phyloP scores from a whole-genome alignment of 2,113 vertebrate species.

The Sander vitreus region DNA sequence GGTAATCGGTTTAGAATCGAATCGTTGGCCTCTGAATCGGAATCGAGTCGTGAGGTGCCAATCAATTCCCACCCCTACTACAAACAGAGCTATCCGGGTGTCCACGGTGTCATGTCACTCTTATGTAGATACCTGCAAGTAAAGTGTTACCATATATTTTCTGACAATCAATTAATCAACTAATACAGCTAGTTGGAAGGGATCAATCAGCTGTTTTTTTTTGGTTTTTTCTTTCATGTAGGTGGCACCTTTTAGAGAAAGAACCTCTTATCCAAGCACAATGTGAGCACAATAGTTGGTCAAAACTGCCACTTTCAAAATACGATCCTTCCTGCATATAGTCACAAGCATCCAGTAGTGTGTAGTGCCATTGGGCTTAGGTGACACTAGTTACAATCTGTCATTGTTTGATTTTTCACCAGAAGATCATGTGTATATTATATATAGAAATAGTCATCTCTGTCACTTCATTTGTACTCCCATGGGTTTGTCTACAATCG shows the following conservation, averaged over 20 bases:
- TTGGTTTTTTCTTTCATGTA: neutral
- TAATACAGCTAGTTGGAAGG: neutral
- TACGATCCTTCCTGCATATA: neutral
- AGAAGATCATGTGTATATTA: neutral
- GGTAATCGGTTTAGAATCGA: no score
- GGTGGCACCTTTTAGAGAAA: neutral
- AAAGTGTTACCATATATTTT: neutral
- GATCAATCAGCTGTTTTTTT: neutral
- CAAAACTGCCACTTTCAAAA: slow-evolving; percentile 15
- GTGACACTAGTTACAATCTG: neutral
- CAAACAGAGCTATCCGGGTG: no score
- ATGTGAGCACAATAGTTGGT: neutral
- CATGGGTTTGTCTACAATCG: slow-evolving; percentile 17
- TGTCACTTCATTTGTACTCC: slow-evolving; percentile 42
- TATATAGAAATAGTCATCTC: slow-evolving; percentile 14
- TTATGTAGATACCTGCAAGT: no score
- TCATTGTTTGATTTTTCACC: slow-evolving; percentile 25
- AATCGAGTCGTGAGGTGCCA: no score
- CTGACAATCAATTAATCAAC: neutral
- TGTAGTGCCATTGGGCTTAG: neutral
- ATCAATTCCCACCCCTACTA: no score
- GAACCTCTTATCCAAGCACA: neutral
- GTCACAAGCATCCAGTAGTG: neutral
- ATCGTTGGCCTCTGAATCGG: no score
- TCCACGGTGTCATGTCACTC: no score